phyloP scores from a whole-genome alignment of 2,888 invertebrate genomes.

The Sthenelais limicola region DNA sequence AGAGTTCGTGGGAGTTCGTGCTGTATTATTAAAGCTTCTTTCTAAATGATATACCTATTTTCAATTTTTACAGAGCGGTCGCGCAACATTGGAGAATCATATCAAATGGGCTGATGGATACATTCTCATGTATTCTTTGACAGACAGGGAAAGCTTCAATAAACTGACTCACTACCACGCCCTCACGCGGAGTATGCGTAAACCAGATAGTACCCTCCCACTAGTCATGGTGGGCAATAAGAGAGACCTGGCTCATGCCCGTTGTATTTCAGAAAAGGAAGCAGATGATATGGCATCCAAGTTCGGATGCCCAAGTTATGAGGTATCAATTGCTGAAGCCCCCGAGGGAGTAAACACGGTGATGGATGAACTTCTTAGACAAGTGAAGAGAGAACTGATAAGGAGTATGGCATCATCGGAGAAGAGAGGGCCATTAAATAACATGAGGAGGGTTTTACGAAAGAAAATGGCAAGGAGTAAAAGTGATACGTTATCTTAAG shows the following conservation, averaged over 20 bases:
- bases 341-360: conserved; percentile 60
- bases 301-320: conserved; percentile 63
- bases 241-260: conserved; percentile 60
- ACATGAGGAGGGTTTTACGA: conserved; percentile 66
- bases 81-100: conserved; percentile 59
- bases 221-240: conserved; percentile 65
- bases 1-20: no score
- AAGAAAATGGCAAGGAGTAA: conserved; percentile 64
- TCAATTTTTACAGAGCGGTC: conserved; percentile 57
- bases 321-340: conserved; percentile 66
- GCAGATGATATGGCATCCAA: conserved; percentile 54
- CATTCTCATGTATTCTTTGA: conserved; percentile 90
- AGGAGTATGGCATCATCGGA: conserved; percentile 54
- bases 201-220: conserved; percentile 56
- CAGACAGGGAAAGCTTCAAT: conserved; percentile 87
- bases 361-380: conserved; percentile 64
- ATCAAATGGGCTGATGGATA: conserved; percentile 93
- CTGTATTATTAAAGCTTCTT: no score
- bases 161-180: conserved; percentile 78
- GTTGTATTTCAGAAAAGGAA: conserved; percentile 61
- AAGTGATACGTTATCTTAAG: conserved; percentile 57
- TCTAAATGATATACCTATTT: no score
- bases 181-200: conserved; percentile 9
- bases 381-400: conserved; percentile 61
- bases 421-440: conserved; percentile 57